Evolutionary conservation across 2,888 invertebrate genomes (phyloP).

Genomic region (Salpingus planirostris): DNA sequence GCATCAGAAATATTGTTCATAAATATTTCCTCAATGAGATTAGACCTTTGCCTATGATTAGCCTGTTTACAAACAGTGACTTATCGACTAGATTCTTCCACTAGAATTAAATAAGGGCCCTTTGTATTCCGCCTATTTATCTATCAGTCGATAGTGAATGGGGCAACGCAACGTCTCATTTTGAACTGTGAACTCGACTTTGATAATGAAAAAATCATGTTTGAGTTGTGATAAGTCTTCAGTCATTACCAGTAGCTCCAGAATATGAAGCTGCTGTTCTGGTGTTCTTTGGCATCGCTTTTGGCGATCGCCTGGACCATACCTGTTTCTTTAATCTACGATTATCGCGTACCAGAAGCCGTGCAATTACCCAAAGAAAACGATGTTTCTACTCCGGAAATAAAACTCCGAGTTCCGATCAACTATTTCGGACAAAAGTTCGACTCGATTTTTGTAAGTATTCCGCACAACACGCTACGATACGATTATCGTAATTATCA

Average conservation of each 20-base stretch:
- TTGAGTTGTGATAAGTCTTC: conserved; percentile 16
- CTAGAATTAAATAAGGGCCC: no score
- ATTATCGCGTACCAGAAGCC: conserved; percentile 50
- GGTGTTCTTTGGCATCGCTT: conserved; percentile 13
- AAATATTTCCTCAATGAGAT: no score
- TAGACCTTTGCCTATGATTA: no score
- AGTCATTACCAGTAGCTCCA: conserved; percentile 7
- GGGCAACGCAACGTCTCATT: conserved; percentile 21
- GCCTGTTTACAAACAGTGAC: no score
- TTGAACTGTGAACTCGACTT: conserved; percentile 29
- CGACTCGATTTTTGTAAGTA: conserved; percentile 77
- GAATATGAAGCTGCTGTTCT: conserved; percentile 16
- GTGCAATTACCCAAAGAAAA: conserved; percentile 46
- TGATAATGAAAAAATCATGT: conserved; percentile 17
- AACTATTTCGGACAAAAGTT: conserved; percentile 71
- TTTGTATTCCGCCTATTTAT: no score
- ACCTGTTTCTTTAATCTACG: conserved; percentile 51
- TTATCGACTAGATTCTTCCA: no score
- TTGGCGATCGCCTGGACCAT: conserved; percentile 26
- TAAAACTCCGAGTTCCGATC: conserved; percentile 61
- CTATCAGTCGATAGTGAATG: no score
- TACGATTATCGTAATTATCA: no score
- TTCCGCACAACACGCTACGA: no score
- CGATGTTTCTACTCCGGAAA: conserved; percentile 58
- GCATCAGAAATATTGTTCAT: no score